Evolutionary conservation across 2,888 invertebrate genomes (phyloP).

Genomic region (Eucera pruinosa): DNA sequence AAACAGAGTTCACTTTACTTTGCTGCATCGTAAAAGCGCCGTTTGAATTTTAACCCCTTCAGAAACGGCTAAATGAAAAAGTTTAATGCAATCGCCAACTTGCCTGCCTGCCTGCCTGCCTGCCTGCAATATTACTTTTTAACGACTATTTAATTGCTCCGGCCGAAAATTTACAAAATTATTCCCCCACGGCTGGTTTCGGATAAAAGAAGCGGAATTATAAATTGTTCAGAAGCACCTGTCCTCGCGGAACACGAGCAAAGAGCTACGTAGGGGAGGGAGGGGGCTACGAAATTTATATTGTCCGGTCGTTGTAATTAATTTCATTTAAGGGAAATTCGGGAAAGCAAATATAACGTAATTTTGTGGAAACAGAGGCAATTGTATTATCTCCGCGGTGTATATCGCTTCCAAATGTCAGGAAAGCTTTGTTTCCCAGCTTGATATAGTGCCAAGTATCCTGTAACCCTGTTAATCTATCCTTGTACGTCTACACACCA

Average conservation of each 20-base stretch:
- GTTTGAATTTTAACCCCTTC: too few species aligned
- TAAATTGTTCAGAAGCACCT: conserved; percentile 18
- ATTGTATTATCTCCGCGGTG: conserved; percentile 37
- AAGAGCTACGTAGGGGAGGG: too few species aligned
- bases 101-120: too few species aligned
- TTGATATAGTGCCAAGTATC: conserved; percentile 45
- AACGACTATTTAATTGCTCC: conserved; percentile 12
- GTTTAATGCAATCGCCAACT: background rate
- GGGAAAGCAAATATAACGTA: conserved; percentile 32
- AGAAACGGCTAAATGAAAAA: background rate
- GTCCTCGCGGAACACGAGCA: background rate
- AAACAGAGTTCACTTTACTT: too few species aligned
- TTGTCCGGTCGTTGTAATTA: conserved; percentile 27
- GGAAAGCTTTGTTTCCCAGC: conserved; percentile 43
- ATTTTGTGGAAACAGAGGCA: conserved; percentile 38
- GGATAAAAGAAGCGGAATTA: conserved; percentile 10
- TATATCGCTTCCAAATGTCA: conserved; percentile 51
- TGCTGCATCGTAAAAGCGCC: too few species aligned
- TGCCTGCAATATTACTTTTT: background rate
- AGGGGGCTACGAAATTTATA: conserved; percentile 44
- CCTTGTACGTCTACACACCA: conserved; percentile 27
- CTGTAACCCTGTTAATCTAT: conserved; percentile 49
- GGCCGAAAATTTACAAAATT: background rate
- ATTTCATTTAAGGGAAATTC: conserved; percentile 47
- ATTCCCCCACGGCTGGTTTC: background rate